Conservation (phyloP, 2,113 vertebrate genomes). For the Cairina moschata region DNA sequence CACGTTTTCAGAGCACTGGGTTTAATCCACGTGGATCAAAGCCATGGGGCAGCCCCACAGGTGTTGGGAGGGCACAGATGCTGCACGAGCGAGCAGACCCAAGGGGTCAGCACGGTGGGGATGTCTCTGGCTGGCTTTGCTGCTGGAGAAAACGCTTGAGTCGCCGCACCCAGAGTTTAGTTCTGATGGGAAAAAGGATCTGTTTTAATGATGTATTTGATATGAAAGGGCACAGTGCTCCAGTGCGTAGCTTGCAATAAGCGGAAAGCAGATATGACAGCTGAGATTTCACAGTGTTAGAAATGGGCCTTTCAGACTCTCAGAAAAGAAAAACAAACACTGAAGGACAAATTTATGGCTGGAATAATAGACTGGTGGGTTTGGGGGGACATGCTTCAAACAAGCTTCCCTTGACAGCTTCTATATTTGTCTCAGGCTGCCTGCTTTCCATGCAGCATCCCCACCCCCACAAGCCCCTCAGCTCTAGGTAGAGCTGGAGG, state of each 20-base stretch:
- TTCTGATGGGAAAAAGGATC: slow-evolving; percentile 31
- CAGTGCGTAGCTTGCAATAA: slow-evolving; percentile 2
- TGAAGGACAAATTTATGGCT: slow-evolving; percentile 55
- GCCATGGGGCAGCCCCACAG: background rate
- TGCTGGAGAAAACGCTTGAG: slow-evolving; percentile 1
- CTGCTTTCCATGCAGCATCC: slow-evolving; percentile 1
- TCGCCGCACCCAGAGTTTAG: background rate
- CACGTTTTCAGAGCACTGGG: background rate
- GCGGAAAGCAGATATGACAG: slow-evolving; percentile 59
- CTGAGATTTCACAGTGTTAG: slow-evolving; percentile 36
- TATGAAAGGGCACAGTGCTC: slow-evolving; percentile 54
- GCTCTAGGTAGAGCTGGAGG: slow-evolving; percentile 15
- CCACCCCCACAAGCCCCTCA: background rate
- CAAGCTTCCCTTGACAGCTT: slow-evolving; percentile 45
- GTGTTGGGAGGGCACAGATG: background rate
- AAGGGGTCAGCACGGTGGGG: background rate
- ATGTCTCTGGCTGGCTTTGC: background rate
- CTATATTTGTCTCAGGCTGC: slow-evolving; percentile 40
- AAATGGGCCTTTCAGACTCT: slow-evolving; percentile 25
- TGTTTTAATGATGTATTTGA: slow-evolving; percentile 52
- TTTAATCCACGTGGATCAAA: background rate
- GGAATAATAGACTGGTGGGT: slow-evolving; percentile 55
- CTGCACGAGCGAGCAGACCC: background rate
- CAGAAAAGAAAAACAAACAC: slow-evolving; percentile 54
- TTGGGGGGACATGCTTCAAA: slow-evolving; percentile 51